These are phyloP conservation scores for Nycteola revayana DNA, from an alignment of 2,888 invertebrate genomes.

Conservation along the genomic window DNA sequence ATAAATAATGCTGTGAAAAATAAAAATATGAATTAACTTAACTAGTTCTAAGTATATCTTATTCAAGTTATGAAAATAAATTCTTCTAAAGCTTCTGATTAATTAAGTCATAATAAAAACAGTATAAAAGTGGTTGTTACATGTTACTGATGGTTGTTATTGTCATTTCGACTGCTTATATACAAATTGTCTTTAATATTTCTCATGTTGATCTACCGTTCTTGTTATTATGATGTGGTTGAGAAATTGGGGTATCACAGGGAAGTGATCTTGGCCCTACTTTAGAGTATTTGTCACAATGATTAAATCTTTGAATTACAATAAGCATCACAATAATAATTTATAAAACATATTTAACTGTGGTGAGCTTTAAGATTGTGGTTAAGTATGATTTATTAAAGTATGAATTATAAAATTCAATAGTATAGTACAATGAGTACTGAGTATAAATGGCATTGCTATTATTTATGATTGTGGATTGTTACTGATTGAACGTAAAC, in stretches of 20 bases:
- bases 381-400: no score
- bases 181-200: constrained; percentile 45
- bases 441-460: no score
- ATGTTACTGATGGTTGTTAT: constrained; percentile 56
- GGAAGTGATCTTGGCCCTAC: constrained; percentile 27
- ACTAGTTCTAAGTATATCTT: neutral
- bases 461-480: no score
- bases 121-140: constrained; percentile 56
- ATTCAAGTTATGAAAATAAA: constrained; percentile 10
- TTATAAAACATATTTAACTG: no score
- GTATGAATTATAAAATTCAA: no score
- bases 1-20: no score
- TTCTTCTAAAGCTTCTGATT: constrained; percentile 21
- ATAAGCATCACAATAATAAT: no score
- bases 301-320: no score
- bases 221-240: constrained; percentile 40
- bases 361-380: no score
- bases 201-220: constrained; percentile 45
- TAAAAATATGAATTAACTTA: no score
- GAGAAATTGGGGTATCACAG: constrained; percentile 31
- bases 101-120: constrained; percentile 20
- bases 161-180: constrained; percentile 58
- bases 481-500: constrained; percentile 14
- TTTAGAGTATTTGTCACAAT: no score
- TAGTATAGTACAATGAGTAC: no score